Evolutionary conservation across 2,797 vertebrate species (phyloP), one percentile per base, ranked within the genome.

Genomic region (Nothura maculosa): DNA sequence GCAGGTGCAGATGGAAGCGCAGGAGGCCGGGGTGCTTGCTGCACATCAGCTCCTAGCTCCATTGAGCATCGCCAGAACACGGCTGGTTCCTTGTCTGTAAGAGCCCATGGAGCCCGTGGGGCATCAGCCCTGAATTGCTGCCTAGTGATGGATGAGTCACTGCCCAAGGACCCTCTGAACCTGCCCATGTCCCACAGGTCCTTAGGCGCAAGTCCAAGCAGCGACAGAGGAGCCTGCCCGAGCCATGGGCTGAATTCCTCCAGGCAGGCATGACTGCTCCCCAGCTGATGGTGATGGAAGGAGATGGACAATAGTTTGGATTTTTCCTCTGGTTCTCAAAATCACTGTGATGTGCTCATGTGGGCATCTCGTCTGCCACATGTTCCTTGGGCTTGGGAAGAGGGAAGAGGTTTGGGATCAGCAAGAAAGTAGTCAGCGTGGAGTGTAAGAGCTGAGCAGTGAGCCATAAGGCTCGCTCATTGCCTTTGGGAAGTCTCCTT

Each of bases 261-360:
- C 0, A 0, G 67, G 36, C 27, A 75, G 58, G 54, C 34, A 58
- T 1, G 2, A 36, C 9, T 66, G 45, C 36, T 66, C n/a, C 64
- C 73, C 32, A 79, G 52, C 24, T 61, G 40, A 21, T 69, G n/a
- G 30, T 68, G 38, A 40, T 36, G 34, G 34, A 48, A 20, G 43
- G 69, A 72, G n/a, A 61, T 11, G 28, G 38, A 47, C 30, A 72
- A 42, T 36, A 21, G 62, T 42, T 72, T 61, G 27, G 34, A 17
- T 75, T 80, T 76, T 60, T 67, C 61, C 61, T 80, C 36, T 27
- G 36, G 6, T 55, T 87, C 50, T 79, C n/a, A 48, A 7, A 87
- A 43, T 70, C 38, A 12, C 9, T 2, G 17, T n/a, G 58, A 12
- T 47, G 60, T 25, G 11, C 38, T 50, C 54, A 28, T 25, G 43